Base-by-base conservation (phyloP, 1,140 invertebrate species). In the Cardiocondyla obscurior region DNA sequence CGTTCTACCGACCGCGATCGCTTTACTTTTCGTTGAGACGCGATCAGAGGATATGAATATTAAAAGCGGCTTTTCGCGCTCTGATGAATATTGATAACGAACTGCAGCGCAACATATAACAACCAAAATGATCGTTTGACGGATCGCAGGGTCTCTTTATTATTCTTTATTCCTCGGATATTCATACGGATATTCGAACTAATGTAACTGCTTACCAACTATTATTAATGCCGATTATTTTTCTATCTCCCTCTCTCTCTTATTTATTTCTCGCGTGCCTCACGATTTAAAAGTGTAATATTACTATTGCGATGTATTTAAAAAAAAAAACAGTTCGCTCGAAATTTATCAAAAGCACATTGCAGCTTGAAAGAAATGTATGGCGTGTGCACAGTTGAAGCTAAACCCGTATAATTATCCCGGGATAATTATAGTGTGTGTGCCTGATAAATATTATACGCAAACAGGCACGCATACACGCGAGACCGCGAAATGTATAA, bases 81-180 rank as follows among this genome's bases (percentile, higher is more conserved):
- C 46, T 76, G 82, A 87, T 86, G 81, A 86, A 86, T 87, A 87
- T 87, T 83, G 86, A 87, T 87, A 87, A 72, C 73, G 81, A 49
- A 30, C 33, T 16, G 10, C 46, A 58, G 19, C 28, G 58, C 42
- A 67, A 51, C 67, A 28, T 62, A 69, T 77, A 87, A 86, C 70
- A 86, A 46, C 33, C 25, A 33, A 84, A 84, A 86, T 83, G 44
- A 87, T 83, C 73, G 57, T 53, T 28, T 55, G 14, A 72, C 2
- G 33, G 30, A 72, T 36, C n/a, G 49, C 6, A 14, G 33, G 22
- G 19, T 12, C 58, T 19, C 33, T 53, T 79, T 69, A 46, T 49
- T 7, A 3, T n/a, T 8, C 36, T 28, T 28, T 39, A 51, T 44
- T 25, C 16, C 44, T 33, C 30, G 14, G 12, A 49, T 76, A 49